A percentile compares a stretch with the other conserved stretches of the same genome.
Evolutionary conservation across 2,888 invertebrate genomes (phyloP).

Genomic region (Elysia crispata): DNA sequence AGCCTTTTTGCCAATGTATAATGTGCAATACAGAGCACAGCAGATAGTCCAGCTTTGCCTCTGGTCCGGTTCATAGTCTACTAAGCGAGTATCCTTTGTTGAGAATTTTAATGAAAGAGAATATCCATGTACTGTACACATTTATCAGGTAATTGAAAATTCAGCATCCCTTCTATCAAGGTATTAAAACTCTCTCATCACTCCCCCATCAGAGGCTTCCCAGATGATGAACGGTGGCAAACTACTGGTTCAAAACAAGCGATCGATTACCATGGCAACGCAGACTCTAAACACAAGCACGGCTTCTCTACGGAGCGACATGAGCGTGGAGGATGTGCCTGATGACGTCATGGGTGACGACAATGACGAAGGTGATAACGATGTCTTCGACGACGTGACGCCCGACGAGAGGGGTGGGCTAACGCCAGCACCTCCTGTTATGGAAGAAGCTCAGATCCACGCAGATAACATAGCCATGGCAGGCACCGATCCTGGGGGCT

Average conservation of each 20-base stretch:
- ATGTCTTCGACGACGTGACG: too few relatives aligned
- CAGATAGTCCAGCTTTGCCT: too few relatives aligned
- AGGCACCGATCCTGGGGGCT: too few relatives aligned
- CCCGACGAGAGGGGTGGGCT: constrained; percentile 1
- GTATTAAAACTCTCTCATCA: too few relatives aligned
- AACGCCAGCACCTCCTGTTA: not conserved
- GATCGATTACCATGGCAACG: constrained; percentile 43
- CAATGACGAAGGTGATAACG: constrained; percentile 18
- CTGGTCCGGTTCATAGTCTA: too few relatives aligned
- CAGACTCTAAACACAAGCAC: constrained; percentile 40
- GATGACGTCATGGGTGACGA: constrained; percentile 30
- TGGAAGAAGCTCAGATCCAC: not conserved
- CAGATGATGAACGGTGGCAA: constrained; percentile 15
- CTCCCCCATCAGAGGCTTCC: constrained; percentile 11
- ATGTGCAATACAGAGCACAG: too few relatives aligned
- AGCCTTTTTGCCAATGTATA: too few relatives aligned
- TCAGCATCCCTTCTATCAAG: too few relatives aligned
- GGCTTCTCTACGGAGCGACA: constrained; percentile 5
- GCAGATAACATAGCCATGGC: not conserved
- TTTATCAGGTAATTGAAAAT: too few relatives aligned
- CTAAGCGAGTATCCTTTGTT: too few relatives aligned
- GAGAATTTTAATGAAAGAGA: too few relatives aligned
- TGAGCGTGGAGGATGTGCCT: constrained; percentile 28
- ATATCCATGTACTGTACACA: too few relatives aligned
- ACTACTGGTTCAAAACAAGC: constrained; percentile 35